phyloP scores from a whole-genome alignment of 2,113 vertebrate genomes.

The Todiramphus saurophagus region DNA sequence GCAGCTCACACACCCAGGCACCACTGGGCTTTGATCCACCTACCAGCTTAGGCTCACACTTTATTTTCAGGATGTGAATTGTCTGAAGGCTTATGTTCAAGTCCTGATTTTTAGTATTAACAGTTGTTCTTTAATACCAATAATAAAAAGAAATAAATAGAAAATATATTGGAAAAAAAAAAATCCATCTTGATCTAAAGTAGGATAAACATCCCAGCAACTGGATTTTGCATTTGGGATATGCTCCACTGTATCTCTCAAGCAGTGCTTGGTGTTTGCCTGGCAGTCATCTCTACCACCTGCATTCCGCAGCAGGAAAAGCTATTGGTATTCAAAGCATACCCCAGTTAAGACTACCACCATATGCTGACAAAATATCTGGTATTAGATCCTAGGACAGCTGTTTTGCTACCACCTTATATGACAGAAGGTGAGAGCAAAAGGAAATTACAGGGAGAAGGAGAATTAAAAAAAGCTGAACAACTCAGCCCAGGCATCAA shows the following conservation, averaged over 20 bases:
- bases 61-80: background rate
- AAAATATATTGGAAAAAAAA: background rate
- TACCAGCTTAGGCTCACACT: background rate
- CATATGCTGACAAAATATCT: background rate
- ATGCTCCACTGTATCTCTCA: fast-evolving
- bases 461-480: background rate
- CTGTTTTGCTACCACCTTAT: background rate
- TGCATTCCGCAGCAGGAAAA: background rate
- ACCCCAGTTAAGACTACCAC: background rate
- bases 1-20: background rate
- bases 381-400: background rate
- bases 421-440: background rate
- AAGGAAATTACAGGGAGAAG: background rate
- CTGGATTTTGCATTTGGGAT: background rate
- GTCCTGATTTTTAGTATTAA: background rate
- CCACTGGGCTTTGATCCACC: background rate
- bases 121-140: background rate
- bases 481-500: background rate
- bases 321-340: background rate
- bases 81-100: background rate
- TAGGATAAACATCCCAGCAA: background rate
- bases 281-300: background rate
- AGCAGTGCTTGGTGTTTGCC: background rate
- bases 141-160: background rate
- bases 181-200: background rate